Evolutionary conservation across 2,113 vertebrate species (phyloP).

Genomic region (Calidris pygmaea): DNA sequence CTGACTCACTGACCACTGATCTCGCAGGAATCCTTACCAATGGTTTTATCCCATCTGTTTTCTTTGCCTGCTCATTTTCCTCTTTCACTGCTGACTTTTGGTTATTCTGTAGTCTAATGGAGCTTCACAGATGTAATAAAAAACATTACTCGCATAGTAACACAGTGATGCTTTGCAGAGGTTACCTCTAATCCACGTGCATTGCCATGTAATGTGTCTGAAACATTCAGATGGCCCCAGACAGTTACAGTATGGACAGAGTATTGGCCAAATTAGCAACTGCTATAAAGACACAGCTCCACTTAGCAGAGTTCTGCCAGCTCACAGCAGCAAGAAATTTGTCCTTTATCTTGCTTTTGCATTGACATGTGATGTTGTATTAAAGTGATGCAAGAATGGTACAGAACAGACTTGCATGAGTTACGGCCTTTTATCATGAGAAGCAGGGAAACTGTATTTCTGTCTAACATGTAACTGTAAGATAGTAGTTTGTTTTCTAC

Average conservation of each 20-base stretch:
- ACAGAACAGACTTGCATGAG: not conserved
- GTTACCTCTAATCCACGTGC: not conserved
- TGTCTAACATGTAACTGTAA: not conserved
- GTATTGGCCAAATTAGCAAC: not conserved
- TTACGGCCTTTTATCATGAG: not conserved
- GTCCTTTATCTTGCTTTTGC: not conserved
- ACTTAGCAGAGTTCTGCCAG: not conserved
- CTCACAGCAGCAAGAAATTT: not conserved
- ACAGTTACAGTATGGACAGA: not conserved
- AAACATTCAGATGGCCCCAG: not conserved
- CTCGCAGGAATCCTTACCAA: not conserved
- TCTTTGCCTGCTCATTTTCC: not conserved
- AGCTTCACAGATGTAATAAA: not conserved
- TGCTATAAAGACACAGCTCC: not conserved
- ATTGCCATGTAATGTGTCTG: not conserved
- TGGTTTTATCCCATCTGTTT: not conserved
- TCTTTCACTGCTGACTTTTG: not conserved
- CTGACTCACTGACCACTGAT: not conserved
- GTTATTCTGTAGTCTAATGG: not conserved
- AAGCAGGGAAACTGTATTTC: not conserved
- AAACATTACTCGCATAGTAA: not conserved
- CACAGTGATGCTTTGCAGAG: not conserved
- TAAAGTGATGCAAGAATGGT: not conserved
- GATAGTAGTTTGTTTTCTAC: not conserved
- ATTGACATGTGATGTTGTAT: not conserved